Conservation (phyloP, 2,888 invertebrate species). For the Latrodectus elegans region DNA sequence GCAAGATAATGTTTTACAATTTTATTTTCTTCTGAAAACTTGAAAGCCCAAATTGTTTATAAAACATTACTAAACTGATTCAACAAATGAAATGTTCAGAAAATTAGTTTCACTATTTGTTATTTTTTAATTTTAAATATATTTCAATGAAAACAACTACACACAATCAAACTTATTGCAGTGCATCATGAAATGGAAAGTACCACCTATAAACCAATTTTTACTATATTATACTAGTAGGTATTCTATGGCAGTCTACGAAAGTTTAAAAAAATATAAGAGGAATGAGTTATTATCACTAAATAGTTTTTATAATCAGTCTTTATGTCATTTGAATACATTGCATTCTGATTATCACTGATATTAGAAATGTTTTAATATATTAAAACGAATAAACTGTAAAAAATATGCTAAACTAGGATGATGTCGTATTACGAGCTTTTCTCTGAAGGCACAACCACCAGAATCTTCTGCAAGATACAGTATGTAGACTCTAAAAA, state of each 20-base stretch:
- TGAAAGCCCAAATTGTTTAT: too few species aligned
- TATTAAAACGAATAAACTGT: neutral
- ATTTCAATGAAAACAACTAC: too few species aligned
- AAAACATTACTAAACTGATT: too few species aligned
- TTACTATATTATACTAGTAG: too few species aligned
- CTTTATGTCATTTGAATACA: neutral
- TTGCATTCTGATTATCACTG: neutral
- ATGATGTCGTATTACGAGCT: conserved; percentile 17
- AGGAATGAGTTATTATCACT: neutral
- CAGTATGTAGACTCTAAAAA: conserved; percentile 80
- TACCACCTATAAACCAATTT: too few species aligned
- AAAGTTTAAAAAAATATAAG: neutral
- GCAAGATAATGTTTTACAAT: too few species aligned
- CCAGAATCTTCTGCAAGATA: conserved; percentile 82
- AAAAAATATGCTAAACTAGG: neutral
- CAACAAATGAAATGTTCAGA: too few species aligned
- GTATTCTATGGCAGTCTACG: neutral
- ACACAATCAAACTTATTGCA: too few species aligned
- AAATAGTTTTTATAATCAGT: neutral
- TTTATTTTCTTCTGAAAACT: too few species aligned
- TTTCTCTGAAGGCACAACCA: conserved; percentile 84
- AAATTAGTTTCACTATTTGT: too few species aligned
- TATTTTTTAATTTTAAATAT: too few species aligned
- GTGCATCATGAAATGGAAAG: too few species aligned
- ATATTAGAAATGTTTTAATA: neutral